Percentiles rank a stretch among this genome's conserved stretches.
Evolutionary conservation across 2,113 vertebrate species (phyloP).

Genomic region (Xyrauchen texanus): DNA sequence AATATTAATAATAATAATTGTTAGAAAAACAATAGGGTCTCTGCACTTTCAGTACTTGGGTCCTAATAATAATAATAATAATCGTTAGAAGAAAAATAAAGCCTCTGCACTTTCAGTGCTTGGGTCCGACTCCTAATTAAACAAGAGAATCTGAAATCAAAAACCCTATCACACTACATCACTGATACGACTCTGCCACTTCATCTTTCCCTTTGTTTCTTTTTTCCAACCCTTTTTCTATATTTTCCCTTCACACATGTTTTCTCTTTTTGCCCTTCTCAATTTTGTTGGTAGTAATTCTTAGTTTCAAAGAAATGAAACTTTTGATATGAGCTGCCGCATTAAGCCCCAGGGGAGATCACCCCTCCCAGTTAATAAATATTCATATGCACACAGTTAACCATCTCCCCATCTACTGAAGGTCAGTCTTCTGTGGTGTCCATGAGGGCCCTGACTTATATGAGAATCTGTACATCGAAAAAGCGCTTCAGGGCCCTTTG

Average conservation of each 20-base stretch:
- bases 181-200: conserved; percentile 35
- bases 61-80: too few species aligned
- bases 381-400: conserved; percentile 40
- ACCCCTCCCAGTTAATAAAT: conserved; percentile 20
- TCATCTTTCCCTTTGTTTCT: neutral
- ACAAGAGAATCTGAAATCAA: conserved; percentile 57
- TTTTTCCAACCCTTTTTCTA: too few species aligned
- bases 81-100: too few species aligned
- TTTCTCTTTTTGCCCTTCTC: neutral
- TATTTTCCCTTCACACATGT: neutral
- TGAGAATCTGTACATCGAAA: conserved; percentile 26
- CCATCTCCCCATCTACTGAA: conserved; percentile 40
- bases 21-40: too few species aligned
- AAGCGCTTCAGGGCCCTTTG: conserved; percentile 28
- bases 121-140: conserved; percentile 37
- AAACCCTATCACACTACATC: conserved; percentile 49
- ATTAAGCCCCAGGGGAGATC: conserved; percentile 27
- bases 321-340: conserved; percentile 37
- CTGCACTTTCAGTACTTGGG: too few species aligned
- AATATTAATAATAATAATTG: too few species aligned
- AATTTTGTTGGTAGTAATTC: conserved; percentile 25
- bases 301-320: conserved; percentile 36
- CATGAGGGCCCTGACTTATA: conserved; percentile 26
- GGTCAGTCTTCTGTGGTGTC: conserved; percentile 34
- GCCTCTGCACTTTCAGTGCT: too few species aligned